Evolutionary conservation across 53 echinoderm and acorn worm species (phyloP), one percentile per base, ranked within the genome.

Genomic region (Apostichopus leukothele): DNA sequence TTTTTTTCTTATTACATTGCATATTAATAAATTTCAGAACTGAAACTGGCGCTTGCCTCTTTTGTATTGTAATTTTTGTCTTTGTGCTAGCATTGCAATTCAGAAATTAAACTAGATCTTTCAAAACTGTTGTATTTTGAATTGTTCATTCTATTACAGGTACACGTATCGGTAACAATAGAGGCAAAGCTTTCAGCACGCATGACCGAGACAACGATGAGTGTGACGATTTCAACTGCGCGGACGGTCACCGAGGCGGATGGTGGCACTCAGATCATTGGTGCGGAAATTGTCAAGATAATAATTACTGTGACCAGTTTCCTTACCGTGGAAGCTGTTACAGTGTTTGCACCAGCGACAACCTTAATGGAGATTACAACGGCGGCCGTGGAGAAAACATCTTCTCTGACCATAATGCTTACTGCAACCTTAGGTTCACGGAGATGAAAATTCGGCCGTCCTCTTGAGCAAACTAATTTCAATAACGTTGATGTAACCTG

Each of bases 141-240:
- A 0, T 3, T 39, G 39, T 39, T 3, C 39, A 39, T 39, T 39
- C 39, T 39, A 39, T 39, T 63, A 13, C 63, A 63, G 63, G 63
- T 63, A 13, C 11, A 13, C 16, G 5, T 63, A 11, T 63, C 16
- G 12, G 5, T 63, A 13, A 63, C 16, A 63, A 16, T 16, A 63
- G 63, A 13, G 63, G 63, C 63, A 91, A 90, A 66, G 27, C 84
- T 53, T 96, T 96, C 90, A 92, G 94, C 13, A 96, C 96, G 0
- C 50, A 75, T 18, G 96, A 96, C 84, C 89, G 90, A 10, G 96
- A 96, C 76, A 93, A 96, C 22, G 95, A 95, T 67, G 91, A 89
- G 39, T 92, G 92, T 39, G 86, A 86, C 57, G 81, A 90, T 23
- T 90, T 91, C 9, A 94, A 96, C 76, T 96, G 96, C 52, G 96